phyloP scores from a whole-genome alignment of 2,113 vertebrate species.

The Bufo bufo region DNA sequence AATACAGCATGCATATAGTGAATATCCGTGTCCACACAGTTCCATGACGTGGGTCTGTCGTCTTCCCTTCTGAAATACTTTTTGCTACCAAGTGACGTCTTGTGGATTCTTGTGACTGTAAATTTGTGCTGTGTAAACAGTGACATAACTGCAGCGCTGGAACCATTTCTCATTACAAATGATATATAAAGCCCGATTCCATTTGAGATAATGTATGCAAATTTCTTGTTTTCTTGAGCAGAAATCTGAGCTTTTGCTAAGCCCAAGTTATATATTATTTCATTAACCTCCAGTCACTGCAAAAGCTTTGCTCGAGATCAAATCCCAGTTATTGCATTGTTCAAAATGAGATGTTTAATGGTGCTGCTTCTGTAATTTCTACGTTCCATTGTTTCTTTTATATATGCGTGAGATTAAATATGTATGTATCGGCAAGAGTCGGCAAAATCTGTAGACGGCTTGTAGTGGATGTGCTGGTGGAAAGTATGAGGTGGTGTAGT shows the following conservation, averaged over 20 bases:
- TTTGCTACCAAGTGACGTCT: not conserved
- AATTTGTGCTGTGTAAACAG: constrained; percentile 45
- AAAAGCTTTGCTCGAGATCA: constrained; percentile 31
- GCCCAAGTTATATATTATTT: constrained; percentile 55
- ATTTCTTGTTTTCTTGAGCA: constrained; percentile 51
- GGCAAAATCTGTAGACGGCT: not conserved
- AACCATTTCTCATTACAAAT: constrained; percentile 56
- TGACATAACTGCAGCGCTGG: constrained; percentile 41
- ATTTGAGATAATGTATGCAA: constrained; percentile 52
- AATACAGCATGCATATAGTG: too few species aligned
- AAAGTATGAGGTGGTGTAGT: too few species aligned
- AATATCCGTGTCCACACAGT: too few species aligned
- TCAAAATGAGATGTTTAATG: constrained; percentile 29
- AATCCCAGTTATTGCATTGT: constrained; percentile 21
- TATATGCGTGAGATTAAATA: constrained; percentile 3
- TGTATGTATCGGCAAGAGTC: not conserved
- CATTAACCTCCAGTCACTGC: constrained; percentile 50
- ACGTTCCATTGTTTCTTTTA: constrained; percentile 17
- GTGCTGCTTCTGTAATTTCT: not conserved
- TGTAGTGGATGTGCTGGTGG: not conserved
- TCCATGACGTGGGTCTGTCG: too few species aligned
- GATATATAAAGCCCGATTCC: constrained; percentile 47
- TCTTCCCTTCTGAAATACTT: not conserved
- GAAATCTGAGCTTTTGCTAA: constrained; percentile 41
- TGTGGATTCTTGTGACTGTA: constrained; percentile 31